Conservation (phyloP, 2,888 invertebrate species). For the Tetragonula carbonaria region DNA sequence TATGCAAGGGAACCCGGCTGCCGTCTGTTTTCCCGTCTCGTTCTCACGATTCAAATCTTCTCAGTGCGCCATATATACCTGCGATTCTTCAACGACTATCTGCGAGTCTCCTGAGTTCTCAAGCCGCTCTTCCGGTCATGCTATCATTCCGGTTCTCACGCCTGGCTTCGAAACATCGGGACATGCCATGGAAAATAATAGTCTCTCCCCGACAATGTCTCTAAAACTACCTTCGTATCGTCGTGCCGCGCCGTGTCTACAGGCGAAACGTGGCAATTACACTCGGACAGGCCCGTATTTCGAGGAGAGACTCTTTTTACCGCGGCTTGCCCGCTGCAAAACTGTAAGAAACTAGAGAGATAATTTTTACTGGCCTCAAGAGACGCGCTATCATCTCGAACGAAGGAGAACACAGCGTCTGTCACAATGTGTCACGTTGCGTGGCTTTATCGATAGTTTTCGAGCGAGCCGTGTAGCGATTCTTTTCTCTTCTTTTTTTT, state of each 20-base stretch:
- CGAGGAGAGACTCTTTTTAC: background rate
- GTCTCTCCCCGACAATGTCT: slow-evolving; percentile 22
- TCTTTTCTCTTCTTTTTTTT: background rate
- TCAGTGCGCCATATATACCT: slow-evolving; percentile 59
- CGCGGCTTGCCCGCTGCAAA: background rate
- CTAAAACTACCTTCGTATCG: background rate
- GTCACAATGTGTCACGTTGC: slow-evolving; percentile 33
- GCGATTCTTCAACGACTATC: slow-evolving; percentile 69
- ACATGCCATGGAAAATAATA: slow-evolving; percentile 64
- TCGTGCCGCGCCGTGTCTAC: background rate
- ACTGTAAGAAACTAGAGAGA: background rate
- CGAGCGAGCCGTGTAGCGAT: background rate
- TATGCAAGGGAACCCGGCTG: slow-evolving; percentile 43
- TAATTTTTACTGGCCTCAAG: slow-evolving; percentile 38
- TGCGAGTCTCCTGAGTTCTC: slow-evolving; percentile 67
- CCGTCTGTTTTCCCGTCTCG: slow-evolving; percentile 62
- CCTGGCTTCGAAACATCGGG: slow-evolving; percentile 66
- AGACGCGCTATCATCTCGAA: slow-evolving; percentile 28
- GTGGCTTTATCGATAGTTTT: slow-evolving; percentile 28
- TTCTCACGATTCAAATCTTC: slow-evolving; percentile 73
- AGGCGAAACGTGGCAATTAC: slow-evolving; percentile 32
- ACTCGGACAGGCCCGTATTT: slow-evolving; percentile 2
- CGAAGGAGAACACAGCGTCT: slow-evolving; percentile 10
- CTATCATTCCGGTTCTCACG: slow-evolving; percentile 75
- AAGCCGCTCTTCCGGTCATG: slow-evolving; percentile 74